Percentiles rank a stretch among this genome's conserved stretches.
Evolutionary conservation across 64 coral and sea anemone species (phyloP).

Genomic region (Porites lutea): DNA sequence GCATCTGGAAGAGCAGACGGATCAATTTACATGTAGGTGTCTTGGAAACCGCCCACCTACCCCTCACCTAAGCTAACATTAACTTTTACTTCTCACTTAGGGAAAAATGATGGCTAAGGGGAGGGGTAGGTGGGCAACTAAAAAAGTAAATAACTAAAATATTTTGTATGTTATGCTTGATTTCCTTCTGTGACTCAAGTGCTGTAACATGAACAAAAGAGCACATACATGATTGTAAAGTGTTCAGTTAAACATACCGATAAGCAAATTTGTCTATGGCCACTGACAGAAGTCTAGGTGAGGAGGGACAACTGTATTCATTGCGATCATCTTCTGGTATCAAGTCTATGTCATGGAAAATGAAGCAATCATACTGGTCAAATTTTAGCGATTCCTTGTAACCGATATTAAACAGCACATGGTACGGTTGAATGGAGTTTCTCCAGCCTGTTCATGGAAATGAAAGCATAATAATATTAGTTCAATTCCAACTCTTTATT

Average conservation of each 20-base stretch:
- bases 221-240: no score
- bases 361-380: constrained; percentile 90
- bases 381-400: constrained; percentile 96
- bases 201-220: no score
- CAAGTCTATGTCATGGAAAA: constrained; percentile 98
- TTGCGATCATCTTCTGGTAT: constrained; percentile 98
- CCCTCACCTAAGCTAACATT: no score
- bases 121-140: no score
- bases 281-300: constrained; percentile 94
- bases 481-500: background rate
- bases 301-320: constrained; percentile 86
- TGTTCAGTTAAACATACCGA: constrained; percentile 5
- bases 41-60: no score
- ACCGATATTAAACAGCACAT: constrained; percentile 98
- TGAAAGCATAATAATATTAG: background rate
- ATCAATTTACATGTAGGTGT: no score
- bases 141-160: no score
- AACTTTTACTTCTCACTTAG: no score
- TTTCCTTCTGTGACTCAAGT: no score
- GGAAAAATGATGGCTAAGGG: no score
- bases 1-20: no score
- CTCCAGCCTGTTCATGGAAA: constrained; percentile 62
- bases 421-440: constrained; percentile 92
- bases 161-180: no score
- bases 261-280: constrained; percentile 97